Conservation (phyloP, 2,797 vertebrate genomes). For the Decapterus maruadsi region DNA sequence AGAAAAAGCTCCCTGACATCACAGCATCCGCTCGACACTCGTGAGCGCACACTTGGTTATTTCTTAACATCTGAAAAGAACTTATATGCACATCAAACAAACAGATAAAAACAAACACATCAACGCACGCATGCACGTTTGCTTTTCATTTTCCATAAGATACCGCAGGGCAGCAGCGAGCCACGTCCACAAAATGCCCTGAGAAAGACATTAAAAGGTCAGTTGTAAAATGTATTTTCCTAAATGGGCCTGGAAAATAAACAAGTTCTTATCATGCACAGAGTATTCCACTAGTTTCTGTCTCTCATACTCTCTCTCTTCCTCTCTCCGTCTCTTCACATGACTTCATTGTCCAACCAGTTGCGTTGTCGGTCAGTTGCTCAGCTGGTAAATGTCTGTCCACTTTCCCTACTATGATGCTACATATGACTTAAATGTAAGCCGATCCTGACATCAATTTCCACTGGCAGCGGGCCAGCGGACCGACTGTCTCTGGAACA, state of each 20-base stretch:
- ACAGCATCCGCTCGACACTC: conserved; percentile 14
- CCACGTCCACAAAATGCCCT: not conserved
- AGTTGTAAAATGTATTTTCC: not conserved
- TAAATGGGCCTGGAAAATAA: not conserved
- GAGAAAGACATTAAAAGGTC: not conserved
- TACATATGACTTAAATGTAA: conserved; percentile 76
- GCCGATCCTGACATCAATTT: conserved; percentile 74
- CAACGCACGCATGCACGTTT: not conserved
- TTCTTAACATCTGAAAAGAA: conserved; percentile 35
- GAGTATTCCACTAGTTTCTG: not conserved
- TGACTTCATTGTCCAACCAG: conserved; percentile 61
- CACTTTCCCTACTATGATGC: conserved; percentile 62
- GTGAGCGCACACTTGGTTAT: conserved; percentile 5
- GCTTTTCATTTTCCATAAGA: not conserved
- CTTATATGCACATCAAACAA: conserved; percentile 53
- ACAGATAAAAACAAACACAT: not conserved
- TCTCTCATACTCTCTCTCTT: not conserved
- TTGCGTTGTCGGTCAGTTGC: conserved; percentile 28
- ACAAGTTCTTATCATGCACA: not conserved
- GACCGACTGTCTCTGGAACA: conserved; percentile 76
- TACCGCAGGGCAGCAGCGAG: not conserved
- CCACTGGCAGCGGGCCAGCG: conserved; percentile 72
- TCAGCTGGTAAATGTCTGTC: conserved; percentile 61
- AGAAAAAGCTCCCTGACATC: conserved; percentile 33
- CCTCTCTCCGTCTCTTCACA: conserved; percentile 6